A percentile compares a stretch with the other conserved stretches of the same genome.
Evolutionary conservation across 2,888 invertebrate genomes (phyloP).

Genomic region (Polietes domitor): DNA sequence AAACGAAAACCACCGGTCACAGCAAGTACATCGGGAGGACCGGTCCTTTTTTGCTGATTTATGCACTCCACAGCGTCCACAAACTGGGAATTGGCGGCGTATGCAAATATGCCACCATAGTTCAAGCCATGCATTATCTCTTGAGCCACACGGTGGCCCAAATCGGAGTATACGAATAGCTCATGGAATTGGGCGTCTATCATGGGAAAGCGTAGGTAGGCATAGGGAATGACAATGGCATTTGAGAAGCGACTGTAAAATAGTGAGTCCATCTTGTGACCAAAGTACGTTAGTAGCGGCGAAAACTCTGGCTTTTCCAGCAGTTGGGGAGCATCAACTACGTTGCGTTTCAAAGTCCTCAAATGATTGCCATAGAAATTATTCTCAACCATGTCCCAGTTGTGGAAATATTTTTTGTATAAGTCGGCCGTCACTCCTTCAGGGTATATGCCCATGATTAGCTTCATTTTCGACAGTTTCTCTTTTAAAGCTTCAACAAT

Average conservation of each 20-base stretch:
- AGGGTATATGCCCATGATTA: conserved; percentile 76
- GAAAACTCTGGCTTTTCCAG: conserved; percentile 18
- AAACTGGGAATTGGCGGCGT: conserved; percentile 67
- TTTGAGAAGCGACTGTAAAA: conserved; percentile 68
- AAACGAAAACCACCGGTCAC: conserved; percentile 70
- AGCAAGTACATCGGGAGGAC: too few relatives aligned
- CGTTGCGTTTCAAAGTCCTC: conserved; percentile 69
- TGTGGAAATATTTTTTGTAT: conserved; percentile 62
- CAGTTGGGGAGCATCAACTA: conserved; percentile 13
- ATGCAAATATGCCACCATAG: too few relatives aligned
- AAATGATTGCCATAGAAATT: conserved; percentile 74
- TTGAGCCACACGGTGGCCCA: too few relatives aligned
- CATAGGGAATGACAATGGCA: conserved; percentile 67
- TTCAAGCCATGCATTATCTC: too few relatives aligned
- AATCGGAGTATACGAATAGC: conserved; percentile 66
- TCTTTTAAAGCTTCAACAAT: conserved; percentile 67
- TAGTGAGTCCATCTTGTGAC: conserved; percentile 65
- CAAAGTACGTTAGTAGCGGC: conserved; percentile 55
- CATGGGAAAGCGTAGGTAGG: conserved; percentile 65
- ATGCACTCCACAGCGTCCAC: conserved; percentile 58
- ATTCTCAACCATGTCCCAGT: conserved; percentile 44
- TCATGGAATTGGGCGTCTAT: conserved; percentile 61
- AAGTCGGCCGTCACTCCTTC: conserved; percentile 64
- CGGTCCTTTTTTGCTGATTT: conserved; percentile 71
- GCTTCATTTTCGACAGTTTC: conserved; percentile 70